These are phyloP conservation scores for Tenthredo amoena DNA, from an alignment of 2,888 invertebrate species.

Conservation along the genomic window DNA sequence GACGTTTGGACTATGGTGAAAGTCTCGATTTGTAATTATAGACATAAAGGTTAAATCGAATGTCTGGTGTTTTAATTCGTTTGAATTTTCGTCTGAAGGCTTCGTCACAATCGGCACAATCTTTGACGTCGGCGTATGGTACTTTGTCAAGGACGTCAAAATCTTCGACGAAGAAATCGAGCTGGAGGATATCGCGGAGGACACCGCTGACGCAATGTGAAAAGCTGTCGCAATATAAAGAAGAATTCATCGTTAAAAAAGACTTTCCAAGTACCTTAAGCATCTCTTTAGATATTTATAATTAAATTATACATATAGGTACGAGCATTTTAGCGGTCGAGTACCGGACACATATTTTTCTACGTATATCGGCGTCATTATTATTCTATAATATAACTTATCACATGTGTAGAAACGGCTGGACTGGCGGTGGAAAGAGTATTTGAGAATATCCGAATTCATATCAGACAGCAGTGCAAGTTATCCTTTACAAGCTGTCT, in stretches of 20 bases:
- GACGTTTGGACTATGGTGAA: constrained; percentile 21
- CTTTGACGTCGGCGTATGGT: constrained; percentile 85
- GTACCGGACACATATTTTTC: constrained; percentile 43
- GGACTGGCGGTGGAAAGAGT: background rate
- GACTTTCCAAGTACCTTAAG: constrained; percentile 75
- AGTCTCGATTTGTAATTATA: background rate
- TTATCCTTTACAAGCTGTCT: background rate
- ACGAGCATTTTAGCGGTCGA: constrained; percentile 20
- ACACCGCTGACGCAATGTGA: constrained; percentile 67
- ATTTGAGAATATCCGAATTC: background rate
- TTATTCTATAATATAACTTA: constrained; percentile 28
- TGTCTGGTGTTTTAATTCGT: constrained; percentile 11
- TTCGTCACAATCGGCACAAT: constrained; percentile 84
- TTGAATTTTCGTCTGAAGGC: constrained; percentile 65
- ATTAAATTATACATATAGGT: constrained; percentile 49
- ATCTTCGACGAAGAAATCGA: constrained; percentile 85
- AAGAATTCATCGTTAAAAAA: constrained; percentile 65
- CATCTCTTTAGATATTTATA: constrained; percentile 69
- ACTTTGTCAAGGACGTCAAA: constrained; percentile 84
- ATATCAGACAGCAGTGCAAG: background rate
- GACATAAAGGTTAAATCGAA: background rate
- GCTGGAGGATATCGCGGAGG: constrained; percentile 75
- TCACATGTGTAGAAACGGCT: background rate
- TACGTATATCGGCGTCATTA: constrained; percentile 29
- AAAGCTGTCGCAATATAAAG: constrained; percentile 39